Evolutionary conservation across 2,113 vertebrate genomes (phyloP), one percentile per base, ranked within the genome.

Genomic region (Dunckerocampus dactyliophorus): DNA sequence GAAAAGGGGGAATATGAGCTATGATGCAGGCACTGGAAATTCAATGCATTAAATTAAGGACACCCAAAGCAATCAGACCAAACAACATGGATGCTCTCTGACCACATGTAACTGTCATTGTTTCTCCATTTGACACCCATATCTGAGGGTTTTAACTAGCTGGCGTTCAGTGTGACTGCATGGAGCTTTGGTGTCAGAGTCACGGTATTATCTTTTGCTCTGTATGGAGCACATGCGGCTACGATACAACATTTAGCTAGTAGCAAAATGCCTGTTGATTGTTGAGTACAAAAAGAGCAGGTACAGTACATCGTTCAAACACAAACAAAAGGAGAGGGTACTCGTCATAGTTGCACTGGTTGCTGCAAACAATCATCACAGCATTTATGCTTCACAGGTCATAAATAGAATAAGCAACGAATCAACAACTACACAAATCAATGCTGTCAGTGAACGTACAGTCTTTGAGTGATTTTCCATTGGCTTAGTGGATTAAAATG

Each of bases 1-100:
- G 24, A 31, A 53, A 53, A 53, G 17, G 3, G 50, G 51, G 51
- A 8, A 22, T 67, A 62, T 61, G 67, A 80, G 83, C 81, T 87
- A 83, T 77, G 78, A 60, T 49, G 55, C 80, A 89, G 86, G 87
- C 87, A 89, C 86, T 88, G 84, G 84, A 84, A 80, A 78, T 84
- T 73, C 65, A 79, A 83, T 84, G 84, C 79, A 82, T 85, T 67
- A 69, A 83, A 80, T 13, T 54, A 63, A 71, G 54, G 76, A 77
- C 73, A 65, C 71, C 74, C 73, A 72, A 74, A 73, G 80, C 68
- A 68, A 66, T 72, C 70, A 51, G 72, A 80, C 67, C 71, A 64
- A 78, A 74, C 56, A 70, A 45, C 17, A 62, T n/a, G 24, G 57
- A 61, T 65, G 62, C 28, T 51, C 52, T 47, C 47, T 53, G 12